These are phyloP conservation scores for Plutomurus gul DNA, from an alignment of 1,140 invertebrate species.

Conservation along the genomic window DNA sequence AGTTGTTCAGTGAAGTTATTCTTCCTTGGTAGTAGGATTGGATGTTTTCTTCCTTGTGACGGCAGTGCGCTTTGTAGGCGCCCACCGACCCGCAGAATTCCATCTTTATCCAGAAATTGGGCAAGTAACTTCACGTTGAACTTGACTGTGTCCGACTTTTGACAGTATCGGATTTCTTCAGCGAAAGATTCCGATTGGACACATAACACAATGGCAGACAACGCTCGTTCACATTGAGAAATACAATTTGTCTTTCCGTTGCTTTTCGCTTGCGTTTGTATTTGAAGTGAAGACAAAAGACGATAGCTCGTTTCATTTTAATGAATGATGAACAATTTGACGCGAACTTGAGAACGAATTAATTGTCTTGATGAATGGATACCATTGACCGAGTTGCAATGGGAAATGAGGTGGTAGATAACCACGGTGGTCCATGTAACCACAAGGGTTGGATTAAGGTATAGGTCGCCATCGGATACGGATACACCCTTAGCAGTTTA, in stretches of 20 bases:
- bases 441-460: too few relatives aligned
- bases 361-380: too few relatives aligned
- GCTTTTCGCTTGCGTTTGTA: not conserved
- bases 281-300: not conserved
- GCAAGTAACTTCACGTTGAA: not conserved
- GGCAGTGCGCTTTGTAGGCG: not conserved
- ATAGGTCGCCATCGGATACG: too few relatives aligned
- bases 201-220: not conserved
- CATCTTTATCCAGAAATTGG: not conserved
- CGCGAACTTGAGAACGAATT: not conserved
- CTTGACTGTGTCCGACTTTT: not conserved
- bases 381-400: not conserved
- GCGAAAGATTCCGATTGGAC: not conserved
- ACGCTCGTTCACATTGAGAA: not conserved
- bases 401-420: not conserved
- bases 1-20: not conserved
- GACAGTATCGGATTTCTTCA: not conserved
- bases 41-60: not conserved
- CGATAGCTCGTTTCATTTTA: not conserved
- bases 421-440: not conserved
- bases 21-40: not conserved
- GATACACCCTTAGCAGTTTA: too few relatives aligned
- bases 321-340: not conserved
- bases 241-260: not conserved
- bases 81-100: not conserved